These are phyloP conservation scores for Gandaritis pyraliata DNA, from an alignment of 2,888 invertebrate genomes.

Conservation along the genomic window DNA sequence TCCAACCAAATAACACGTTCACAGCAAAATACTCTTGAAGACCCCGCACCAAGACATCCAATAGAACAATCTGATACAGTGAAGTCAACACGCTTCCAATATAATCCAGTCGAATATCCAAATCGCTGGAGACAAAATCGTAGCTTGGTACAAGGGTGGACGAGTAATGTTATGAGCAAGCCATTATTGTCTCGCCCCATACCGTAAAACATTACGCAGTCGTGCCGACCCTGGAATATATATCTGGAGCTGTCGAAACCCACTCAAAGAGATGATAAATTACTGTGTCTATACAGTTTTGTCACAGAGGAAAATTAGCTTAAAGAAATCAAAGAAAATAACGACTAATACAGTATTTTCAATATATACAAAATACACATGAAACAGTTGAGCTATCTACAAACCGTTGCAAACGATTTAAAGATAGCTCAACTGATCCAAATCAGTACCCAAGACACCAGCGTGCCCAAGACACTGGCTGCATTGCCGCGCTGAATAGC, in stretches of 20 bases:
- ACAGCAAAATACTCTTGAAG: slow-evolving; percentile 64
- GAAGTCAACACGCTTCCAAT: slow-evolving; percentile 22
- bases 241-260: slow-evolving; percentile 73
- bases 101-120: slow-evolving; percentile 48
- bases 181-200: slow-evolving; percentile 85
- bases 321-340: not conserved
- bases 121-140: slow-evolving; percentile 60
- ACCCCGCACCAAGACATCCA: slow-evolving; percentile 58
- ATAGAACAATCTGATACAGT: slow-evolving; percentile 28
- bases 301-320: not conserved
- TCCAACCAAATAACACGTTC: slow-evolving; percentile 64
- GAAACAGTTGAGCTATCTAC: too few species aligned
- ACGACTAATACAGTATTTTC: too few species aligned
- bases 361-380: too few species aligned
- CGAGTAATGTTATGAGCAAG: slow-evolving; percentile 85
- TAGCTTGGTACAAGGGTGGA: slow-evolving; percentile 74
- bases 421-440: too few species aligned
- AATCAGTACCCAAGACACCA: too few species aligned
- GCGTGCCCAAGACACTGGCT: too few species aligned
- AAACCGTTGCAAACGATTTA: too few species aligned
- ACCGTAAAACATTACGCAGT: slow-evolving; percentile 84
- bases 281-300: slow-evolving; percentile 24
- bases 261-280: slow-evolving; percentile 44
- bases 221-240: slow-evolving; percentile 69
- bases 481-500: too few species aligned